Base-by-base conservation (phyloP, 2,797 vertebrate species). In the Enteromius anoplus region DNA sequence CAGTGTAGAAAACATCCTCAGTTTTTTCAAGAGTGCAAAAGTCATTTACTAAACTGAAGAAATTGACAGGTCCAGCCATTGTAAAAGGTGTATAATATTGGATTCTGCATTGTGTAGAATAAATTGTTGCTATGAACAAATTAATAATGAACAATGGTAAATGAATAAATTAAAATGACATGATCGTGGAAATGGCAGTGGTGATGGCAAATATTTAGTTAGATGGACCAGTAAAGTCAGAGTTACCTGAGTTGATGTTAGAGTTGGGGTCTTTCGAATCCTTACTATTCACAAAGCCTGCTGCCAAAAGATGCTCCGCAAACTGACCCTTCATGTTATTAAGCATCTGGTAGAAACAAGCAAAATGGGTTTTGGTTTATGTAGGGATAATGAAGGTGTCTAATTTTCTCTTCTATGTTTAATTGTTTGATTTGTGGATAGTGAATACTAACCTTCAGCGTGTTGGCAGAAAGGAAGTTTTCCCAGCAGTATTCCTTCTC, bases 261-360 rank as follows among this genome's bases (percentile, higher is more conserved):
- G 98, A 96, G 86, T 94, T 94, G 80, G 95, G 91, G 87, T 99
- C 96, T 92, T 95, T 96, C 49, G 97, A 96, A 87, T 95, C 93
- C 84, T 91, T 96, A 90, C 96, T 97, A 89, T 91, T 95, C 84
- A 99, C 96, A 90, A 99, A 99, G 1, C 98, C 98, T 83, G 96
- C 92, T 40, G 93, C 92, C 88, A 97, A 94, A 26, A 99, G 96
- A 88, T 99, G 97, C 85, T 99, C 98, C 0, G 97, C 93, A 95
- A 99, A 99, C 90, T 99, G 98, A 2, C 95, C 95, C 90, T 99
- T 99, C 98, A 99, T 99, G 90, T 97, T 97, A 86, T 97, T 95
- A 87, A 99, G 92, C 98, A 99, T 99, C 98, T 99, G 86, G 78
- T 78, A 21, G 34, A 72, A 78, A 21, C 40, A 1, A 69, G 19